A percentile compares a stretch with the other conserved stretches of the same genome.
Evolutionary conservation across 2,797 vertebrate genomes (phyloP).

Genomic region (Poeciliopsis presidionis): DNA sequence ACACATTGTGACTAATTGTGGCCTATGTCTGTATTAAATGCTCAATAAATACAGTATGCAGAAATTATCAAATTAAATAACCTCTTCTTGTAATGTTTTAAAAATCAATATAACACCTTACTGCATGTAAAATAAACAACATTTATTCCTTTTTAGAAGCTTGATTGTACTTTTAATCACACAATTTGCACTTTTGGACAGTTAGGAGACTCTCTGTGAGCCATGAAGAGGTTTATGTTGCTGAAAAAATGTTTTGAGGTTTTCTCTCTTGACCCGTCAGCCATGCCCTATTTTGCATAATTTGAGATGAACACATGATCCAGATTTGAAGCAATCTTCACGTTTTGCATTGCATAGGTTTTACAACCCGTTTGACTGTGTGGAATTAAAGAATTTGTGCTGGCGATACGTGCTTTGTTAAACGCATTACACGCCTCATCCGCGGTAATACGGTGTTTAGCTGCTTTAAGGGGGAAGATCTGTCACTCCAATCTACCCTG

Average conservation of each 20-base stretch:
- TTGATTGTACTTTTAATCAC: constrained; percentile 41
- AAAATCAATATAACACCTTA: constrained; percentile 28
- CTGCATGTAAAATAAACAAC: constrained; percentile 30
- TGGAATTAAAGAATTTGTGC: constrained; percentile 18
- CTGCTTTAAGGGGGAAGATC: constrained; percentile 3
- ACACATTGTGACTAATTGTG: constrained; percentile 17
- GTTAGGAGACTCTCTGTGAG: constrained; percentile 21
- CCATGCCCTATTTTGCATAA: constrained; percentile 24
- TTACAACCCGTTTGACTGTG: constrained; percentile 20
- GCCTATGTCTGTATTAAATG: background rate
- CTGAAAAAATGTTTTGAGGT: constrained; percentile 34
- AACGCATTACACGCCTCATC: constrained; percentile 11
- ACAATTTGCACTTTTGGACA: constrained; percentile 26
- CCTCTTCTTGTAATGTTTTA: background rate
- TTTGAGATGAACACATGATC: constrained; percentile 48
- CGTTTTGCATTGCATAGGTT: constrained; percentile 40
- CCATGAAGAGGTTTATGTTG: constrained; percentile 27
- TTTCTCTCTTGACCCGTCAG: constrained; percentile 33
- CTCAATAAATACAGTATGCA: background rate
- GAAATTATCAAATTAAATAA: background rate
- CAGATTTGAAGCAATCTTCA: constrained; percentile 56
- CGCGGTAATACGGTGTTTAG: background rate
- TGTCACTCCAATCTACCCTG: constrained; percentile 13
- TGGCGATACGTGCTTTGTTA: constrained; percentile 22
- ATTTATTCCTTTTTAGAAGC: constrained; percentile 35